Base-by-base conservation (phyloP, 2,888 invertebrate genomes). In the Actias luna region DNA sequence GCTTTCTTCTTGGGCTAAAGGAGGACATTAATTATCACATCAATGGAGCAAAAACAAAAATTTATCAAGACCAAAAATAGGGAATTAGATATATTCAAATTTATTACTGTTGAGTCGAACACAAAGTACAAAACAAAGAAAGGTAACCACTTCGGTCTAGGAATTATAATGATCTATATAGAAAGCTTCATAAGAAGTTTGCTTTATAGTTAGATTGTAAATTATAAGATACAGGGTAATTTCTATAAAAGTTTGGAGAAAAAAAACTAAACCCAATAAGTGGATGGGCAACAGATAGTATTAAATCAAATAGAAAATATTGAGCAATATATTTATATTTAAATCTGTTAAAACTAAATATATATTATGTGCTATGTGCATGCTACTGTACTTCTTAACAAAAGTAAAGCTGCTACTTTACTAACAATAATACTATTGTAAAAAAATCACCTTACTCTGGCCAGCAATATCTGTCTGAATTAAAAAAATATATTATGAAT, bases 1-100 rank as follows among this genome's bases (percentile, higher is more conserved):
- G 74, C 74, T 80, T 89, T 91, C 89, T 92, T 92, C 88, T 83
- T 89, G 59, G 83, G 90, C 91, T 92, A 85, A 73, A 79, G 78
- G 80, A 82, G 74, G 78, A 84, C 76, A 82, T 68, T 75, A 31
- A 61, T 61, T 61, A 31, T 65, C 62, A 72, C 63, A 69, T 71
- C 67, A 72, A 67, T 67, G 61, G 31, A 25, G 1, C 16, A 16
- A 2, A 27, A 52, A 29, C n/a, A 29, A 7, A 16, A 16, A 29
- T 55, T 55, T 46, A 0, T 42, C 18, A n/a, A 42, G 0, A 18
- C 18, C n/a, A n/a, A 39, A n/a, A 42, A 7, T 7, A 16, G 18
- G 3, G 42, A 42, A 42, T 18, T 18, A 39, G 5, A 16, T 18
- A 18, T 42, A 22, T 10, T 1, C 46, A 22, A 46, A 46, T 46